Base-by-base conservation (phyloP, 2,888 invertebrate genomes). In the Apoda limacodes region DNA sequence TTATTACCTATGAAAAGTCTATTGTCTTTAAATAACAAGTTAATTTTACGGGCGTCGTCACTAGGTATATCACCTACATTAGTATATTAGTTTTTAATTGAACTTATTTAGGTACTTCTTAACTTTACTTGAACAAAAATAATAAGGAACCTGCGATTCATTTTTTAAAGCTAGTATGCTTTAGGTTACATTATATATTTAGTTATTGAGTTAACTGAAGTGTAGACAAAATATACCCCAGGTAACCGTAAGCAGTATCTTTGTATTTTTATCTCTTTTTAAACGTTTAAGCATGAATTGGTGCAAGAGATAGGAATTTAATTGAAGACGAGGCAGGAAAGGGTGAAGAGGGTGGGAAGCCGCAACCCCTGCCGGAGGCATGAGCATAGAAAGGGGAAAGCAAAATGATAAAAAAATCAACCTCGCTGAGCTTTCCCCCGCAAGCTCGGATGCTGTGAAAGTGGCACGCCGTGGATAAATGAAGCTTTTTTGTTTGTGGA, bases 391-490 rank as follows among this genome's bases (percentile, higher is more conserved):
- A 45, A 50, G 55, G 62, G 61, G 63, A 64, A 56, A 56, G 61
- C 54, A 45, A 64, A 69, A 75, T 70, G 68, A 75, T 71, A 76
- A 71, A 78, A 74, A 75, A 76, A 67, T 65, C 61, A 65, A 63
- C 63, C 58, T 47, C 55, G 60, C 64, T 50, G 51, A 52, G 54
- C 62, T 60, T 65, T 64, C 67, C 60, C 70, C 75, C 68, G 68
- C 72, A 58, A 71, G 72, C 72, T 52, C 75, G 76, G 75, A 75
- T 69, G 69, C 76, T 67, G 69, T 75, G 78, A 76, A 76, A 78
- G 74, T 76, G 76, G 76, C 74, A 75, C 78, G 65, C 68, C 60
- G 68, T 66, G 74, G 70, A 76, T 75, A 76, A 78, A 78, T 78
- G 72, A 75, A 72, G 61, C 61, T 69, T 75, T 76, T 74, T 75